Evolutionary conservation across 2,888 invertebrate genomes (phyloP).

Genomic region (Andrena chrysosceles): DNA sequence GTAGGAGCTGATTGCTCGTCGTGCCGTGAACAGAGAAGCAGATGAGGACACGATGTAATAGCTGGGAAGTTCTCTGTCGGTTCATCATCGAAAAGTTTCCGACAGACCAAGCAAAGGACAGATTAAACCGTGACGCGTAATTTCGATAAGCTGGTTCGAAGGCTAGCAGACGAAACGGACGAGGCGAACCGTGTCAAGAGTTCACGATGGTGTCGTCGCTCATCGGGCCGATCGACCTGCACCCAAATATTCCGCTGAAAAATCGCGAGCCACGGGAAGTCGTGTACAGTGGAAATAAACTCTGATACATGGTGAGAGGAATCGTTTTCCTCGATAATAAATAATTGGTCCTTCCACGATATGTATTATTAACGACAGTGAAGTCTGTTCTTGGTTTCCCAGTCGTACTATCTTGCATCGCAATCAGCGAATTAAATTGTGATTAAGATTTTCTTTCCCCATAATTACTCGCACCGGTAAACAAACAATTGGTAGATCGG

Average conservation of each 20-base stretch:
- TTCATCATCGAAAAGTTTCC: background rate
- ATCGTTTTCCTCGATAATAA: background rate
- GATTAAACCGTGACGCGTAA: background rate
- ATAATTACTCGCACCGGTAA: no score
- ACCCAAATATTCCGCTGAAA: constrained; percentile 2
- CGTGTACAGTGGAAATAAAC: background rate
- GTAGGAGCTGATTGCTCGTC: no score
- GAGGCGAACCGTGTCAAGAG: constrained; percentile 9
- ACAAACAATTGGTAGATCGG: no score
- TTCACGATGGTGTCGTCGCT: background rate
- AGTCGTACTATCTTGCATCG: no score
- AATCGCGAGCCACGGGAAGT: background rate
- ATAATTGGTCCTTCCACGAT: no score
- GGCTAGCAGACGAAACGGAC: background rate
- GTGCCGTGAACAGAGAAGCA: background rate
- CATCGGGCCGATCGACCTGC: constrained; percentile 9
- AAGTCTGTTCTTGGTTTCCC: background rate
- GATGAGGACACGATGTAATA: background rate
- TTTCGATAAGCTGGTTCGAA: constrained; percentile 16
- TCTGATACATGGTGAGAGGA: background rate
- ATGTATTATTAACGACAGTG: constrained; percentile 1
- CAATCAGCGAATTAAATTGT: no score
- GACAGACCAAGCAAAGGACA: background rate
- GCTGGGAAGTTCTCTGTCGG: background rate
- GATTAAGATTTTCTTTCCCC: no score